These are phyloP conservation scores for Plebejus anna DNA, from an alignment of 2,888 invertebrate species.

Conservation along the genomic window DNA sequence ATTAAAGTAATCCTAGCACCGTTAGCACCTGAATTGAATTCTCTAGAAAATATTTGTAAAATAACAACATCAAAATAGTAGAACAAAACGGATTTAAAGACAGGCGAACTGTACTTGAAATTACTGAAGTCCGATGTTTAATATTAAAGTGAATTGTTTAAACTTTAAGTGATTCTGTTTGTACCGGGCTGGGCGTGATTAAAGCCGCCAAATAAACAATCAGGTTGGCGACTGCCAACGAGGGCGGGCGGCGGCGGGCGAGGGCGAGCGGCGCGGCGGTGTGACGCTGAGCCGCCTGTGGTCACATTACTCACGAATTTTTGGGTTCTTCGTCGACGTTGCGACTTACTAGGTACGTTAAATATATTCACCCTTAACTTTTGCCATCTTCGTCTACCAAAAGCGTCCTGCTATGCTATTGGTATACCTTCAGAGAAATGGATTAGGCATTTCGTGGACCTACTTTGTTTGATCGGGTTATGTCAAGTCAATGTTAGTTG, in stretches of 20 bases:
- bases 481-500: too few relatives aligned
- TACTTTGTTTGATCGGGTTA: too few relatives aligned
- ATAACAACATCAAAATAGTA: background rate
- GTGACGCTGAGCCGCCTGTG: background rate
- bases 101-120: background rate
- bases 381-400: too few relatives aligned
- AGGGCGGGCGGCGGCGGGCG: background rate
- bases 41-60: background rate
- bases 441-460: too few relatives aligned
- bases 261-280: background rate
- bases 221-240: background rate
- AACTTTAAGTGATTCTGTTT: background rate
- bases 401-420: too few relatives aligned
- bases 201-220: slow-evolving; percentile 17
- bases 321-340: background rate
- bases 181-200: background rate
- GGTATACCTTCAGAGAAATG: too few relatives aligned
- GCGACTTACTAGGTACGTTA: background rate
- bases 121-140: background rate
- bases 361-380: background rate
- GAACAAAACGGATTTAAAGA: background rate
- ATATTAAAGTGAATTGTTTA: background rate
- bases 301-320: slow-evolving; percentile 8
- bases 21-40: too few relatives aligned
- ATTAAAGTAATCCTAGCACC: too few relatives aligned